A percentile compares a stretch with the other conserved stretches of the same genome.
Conservation (phyloP, 2,797 vertebrate species). For the Tenualosa ilisha region DNA sequence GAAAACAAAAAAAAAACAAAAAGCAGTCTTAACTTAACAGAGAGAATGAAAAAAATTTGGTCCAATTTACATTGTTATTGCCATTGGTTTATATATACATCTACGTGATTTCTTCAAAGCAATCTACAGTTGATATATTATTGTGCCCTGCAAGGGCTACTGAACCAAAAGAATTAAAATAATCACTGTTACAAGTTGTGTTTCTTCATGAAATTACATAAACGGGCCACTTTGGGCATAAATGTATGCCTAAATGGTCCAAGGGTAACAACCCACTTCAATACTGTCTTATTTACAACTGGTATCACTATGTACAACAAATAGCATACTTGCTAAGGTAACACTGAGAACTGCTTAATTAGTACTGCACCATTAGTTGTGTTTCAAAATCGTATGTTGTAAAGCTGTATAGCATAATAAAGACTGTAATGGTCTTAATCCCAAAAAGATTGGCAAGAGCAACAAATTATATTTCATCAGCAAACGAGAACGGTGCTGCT, state of each 20-base stretch:
- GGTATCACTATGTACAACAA: constrained; percentile 45
- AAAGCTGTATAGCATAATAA: not conserved
- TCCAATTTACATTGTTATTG: constrained; percentile 17
- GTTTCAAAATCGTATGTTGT: not conserved
- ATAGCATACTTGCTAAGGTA: not conserved
- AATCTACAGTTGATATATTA: constrained; percentile 18
- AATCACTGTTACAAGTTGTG: not conserved
- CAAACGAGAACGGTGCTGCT: not conserved
- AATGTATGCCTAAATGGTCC: not conserved
- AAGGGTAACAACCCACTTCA: constrained; percentile 19
- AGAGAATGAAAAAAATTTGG: constrained; percentile 3
- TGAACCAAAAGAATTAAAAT: not conserved
- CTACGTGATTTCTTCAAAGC: not conserved
- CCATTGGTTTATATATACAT: not conserved
- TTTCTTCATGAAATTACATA: constrained; percentile 19
- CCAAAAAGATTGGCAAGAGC: not conserved
- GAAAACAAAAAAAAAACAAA: not conserved
- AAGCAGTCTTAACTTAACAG: not conserved
- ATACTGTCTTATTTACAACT: constrained; percentile 36
- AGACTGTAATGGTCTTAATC: not conserved
- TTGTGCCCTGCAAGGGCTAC: constrained; percentile 13
- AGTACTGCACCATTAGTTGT: not conserved
- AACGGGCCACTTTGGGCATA: not conserved
- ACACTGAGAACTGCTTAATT: not conserved
- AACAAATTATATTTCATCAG: not conserved